Evolutionary conservation across 1,140 invertebrate species (phyloP).

Genomic region (Cyphomyrmex costatus): DNA sequence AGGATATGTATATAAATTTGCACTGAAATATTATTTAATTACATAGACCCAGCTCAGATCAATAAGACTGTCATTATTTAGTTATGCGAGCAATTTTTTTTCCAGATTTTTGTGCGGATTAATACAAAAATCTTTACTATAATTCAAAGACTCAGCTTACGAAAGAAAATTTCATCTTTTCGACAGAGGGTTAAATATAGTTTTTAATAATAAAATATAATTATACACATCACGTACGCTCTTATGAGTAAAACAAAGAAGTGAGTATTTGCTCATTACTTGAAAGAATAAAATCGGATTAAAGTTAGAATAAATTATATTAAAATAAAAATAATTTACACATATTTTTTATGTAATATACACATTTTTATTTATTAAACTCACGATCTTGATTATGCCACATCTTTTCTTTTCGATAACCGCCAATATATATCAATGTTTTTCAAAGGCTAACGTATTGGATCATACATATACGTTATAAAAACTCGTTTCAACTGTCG

Average conservation of each 20-base stretch:
- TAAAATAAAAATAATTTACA: background rate
- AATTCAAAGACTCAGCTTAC: no score
- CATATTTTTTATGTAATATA: background rate
- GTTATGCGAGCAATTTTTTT: no score
- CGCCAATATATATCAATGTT: background rate
- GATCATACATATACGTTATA: background rate
- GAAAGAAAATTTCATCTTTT: no score
- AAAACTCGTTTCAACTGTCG: conserved; percentile 15
- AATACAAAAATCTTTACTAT: no score
- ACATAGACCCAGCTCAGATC: no score
- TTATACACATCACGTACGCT: background rate
- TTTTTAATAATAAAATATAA: conserved; percentile 1
- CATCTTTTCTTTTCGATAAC: background rate
- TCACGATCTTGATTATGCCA: background rate
- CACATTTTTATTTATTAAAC: background rate
- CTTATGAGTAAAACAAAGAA: background rate
- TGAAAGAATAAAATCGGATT: background rate
- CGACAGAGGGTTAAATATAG: background rate
- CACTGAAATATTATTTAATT: no score
- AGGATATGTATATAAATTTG: no score
- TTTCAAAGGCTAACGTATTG: background rate
- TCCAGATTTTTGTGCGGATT: no score
- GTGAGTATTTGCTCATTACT: background rate
- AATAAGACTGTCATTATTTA: no score
- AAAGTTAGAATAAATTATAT: background rate